A percentile compares a stretch with the other conserved stretches of the same genome.
These are phyloP conservation scores for Platycercus adscitus DNA, from an alignment of 2,113 vertebrate species.

Conservation along the genomic window DNA sequence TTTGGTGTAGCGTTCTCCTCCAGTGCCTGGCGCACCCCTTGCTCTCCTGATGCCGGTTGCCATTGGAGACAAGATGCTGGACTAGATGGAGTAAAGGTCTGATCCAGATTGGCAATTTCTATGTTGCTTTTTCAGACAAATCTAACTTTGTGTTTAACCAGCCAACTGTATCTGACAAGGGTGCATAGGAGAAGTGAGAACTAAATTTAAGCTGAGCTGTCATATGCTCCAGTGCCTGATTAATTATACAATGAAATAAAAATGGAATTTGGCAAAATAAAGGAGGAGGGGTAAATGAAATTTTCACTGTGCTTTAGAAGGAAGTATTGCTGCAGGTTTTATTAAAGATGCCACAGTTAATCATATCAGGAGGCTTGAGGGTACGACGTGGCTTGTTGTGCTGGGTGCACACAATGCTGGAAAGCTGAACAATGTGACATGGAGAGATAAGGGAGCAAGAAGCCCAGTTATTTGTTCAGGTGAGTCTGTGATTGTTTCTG, in stretches of 20 bases:
- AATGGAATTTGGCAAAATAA: slow-evolving; percentile 6
- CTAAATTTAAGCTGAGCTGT: slow-evolving; percentile 13
- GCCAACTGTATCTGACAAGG: neutral
- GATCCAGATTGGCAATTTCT: neutral
- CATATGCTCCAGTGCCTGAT: neutral
- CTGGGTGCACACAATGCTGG: neutral
- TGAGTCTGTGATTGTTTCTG: neutral
- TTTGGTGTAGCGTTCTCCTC: neutral
- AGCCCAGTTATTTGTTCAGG: neutral
- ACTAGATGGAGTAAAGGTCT: neutral
- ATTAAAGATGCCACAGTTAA: neutral
- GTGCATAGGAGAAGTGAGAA: neutral
- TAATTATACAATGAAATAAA: slow-evolving; percentile 15
- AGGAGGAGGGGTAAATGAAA: neutral
- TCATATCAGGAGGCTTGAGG: neutral
- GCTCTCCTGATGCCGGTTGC: neutral
- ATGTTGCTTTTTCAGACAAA: neutral
- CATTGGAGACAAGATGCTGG: neutral
- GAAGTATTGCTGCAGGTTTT: neutral
- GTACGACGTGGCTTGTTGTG: neutral
- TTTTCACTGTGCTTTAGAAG: neutral
- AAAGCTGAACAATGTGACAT: neutral
- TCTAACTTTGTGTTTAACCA: neutral
- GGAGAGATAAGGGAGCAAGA: neutral
- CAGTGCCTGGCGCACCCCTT: neutral